These are phyloP conservation scores for Prosopocoilus inquinatus DNA, from an alignment of 2,888 invertebrate genomes.

Conservation along the genomic window DNA sequence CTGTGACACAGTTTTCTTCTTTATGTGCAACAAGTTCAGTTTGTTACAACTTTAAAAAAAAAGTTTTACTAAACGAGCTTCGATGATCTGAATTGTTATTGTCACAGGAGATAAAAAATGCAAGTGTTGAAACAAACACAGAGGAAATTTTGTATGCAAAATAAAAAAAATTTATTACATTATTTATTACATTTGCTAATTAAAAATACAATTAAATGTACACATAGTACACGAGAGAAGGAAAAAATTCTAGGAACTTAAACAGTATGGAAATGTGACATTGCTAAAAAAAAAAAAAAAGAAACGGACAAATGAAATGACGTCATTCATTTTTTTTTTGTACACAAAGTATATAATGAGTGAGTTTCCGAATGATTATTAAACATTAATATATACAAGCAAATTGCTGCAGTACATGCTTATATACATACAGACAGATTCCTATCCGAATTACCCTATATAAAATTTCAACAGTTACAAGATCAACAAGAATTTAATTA, in stretches of 20 bases:
- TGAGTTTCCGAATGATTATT: constrained; percentile 17
- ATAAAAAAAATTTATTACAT: constrained; percentile 19
- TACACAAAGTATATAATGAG: constrained; percentile 16
- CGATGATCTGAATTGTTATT: no score
- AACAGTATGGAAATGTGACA: constrained; percentile 17
- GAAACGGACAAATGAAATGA: constrained; percentile 1
- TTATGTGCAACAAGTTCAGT: no score
- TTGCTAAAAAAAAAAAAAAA: no score
- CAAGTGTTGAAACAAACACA: no score
- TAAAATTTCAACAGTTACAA: constrained; percentile 30
- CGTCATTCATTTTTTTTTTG: constrained; percentile 10
- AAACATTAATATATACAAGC: constrained; percentile 22
- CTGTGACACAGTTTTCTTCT: no score
- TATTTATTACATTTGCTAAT: constrained; percentile 19
- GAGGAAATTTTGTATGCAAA: not conserved
- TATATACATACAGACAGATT: constrained; percentile 17
- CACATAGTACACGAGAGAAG: constrained; percentile 18
- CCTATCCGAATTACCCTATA: constrained; percentile 22
- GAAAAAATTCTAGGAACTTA: constrained; percentile 18
- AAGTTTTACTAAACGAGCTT: no score
- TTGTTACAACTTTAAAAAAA: no score
- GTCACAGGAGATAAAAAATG: no score
- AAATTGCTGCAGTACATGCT: constrained; percentile 19
- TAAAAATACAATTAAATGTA: constrained; percentile 10
- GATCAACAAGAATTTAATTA: constrained; percentile 24